Evolutionary conservation across 2,888 invertebrate species (phyloP), one percentile per base, ranked within the genome.

Genomic region (Dilophus febrilis): DNA sequence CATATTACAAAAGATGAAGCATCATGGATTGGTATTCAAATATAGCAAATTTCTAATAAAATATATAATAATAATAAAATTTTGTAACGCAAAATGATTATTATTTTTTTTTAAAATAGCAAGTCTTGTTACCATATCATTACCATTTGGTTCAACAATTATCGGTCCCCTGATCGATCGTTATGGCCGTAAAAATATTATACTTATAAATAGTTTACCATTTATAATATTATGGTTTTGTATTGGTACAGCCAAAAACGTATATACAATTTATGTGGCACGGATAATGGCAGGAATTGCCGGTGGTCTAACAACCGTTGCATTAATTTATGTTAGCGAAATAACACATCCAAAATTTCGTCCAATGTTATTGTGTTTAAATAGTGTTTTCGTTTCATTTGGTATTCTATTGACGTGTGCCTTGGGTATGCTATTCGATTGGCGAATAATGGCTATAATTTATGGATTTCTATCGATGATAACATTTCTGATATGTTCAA

Each of bases 11-110:
- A 59, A 42, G 56, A 59, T 22, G 56, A 70, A 51, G 65, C 61
- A 22, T 69, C 72, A 22, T 72, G 71, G 72, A 69, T 72, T 51
- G 69, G 72, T 71, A 54, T 51, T n/a, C n/a, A n/a, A n/a, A n/a
- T n/a, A n/a, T n/a, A n/a, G 49, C 43, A 40, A 32, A 16, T 22
- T 16, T 28, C 37, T 31, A n/a, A n/a, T n/a, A n/a, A n/a, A n/a
- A n/a, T n/a, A n/a, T n/a, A n/a, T n/a, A n/a, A n/a, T n/a, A n/a
- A n/a, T n/a, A n/a, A n/a, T n/a, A n/a, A n/a, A n/a, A n/a, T n/a
- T n/a, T n/a, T n/a, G n/a, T n/a, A n/a, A n/a, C n/a, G n/a, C n/a
- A n/a, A n/a, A n/a, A n/a, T 8, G 8, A 22, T 22, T 22, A 22
- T 22, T 22, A 6, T 22, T 6, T 22, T 22, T 22, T 6, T 22